A percentile compares a stretch with the other conserved stretches of the same genome.
Conservation (phyloP, 2,888 invertebrate species). For the Cotesia congregata region DNA sequence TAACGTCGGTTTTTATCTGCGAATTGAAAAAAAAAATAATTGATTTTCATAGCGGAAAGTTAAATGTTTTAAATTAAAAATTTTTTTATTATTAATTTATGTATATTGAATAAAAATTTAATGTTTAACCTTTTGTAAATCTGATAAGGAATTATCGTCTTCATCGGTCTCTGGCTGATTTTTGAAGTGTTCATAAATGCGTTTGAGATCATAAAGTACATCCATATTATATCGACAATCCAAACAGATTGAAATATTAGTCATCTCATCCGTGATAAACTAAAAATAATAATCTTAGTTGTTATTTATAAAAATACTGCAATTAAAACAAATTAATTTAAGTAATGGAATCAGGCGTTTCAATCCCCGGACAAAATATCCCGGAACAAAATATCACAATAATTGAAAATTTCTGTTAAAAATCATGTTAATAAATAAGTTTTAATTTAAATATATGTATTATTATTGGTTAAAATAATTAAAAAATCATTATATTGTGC, state of each 20-base stretch:
- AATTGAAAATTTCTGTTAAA: too few species aligned
- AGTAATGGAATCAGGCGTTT: too few species aligned
- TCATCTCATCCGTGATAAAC: constrained; percentile 34
- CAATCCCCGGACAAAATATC: too few species aligned
- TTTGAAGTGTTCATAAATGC: constrained; percentile 49
- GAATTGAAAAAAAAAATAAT: constrained; percentile 21
- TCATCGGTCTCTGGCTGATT: neutral
- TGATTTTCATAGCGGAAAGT: neutral
- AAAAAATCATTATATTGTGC: too few species aligned
- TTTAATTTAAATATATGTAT: too few species aligned
- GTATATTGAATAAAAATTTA: neutral
- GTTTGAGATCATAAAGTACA: constrained; percentile 60
- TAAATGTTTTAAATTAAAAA: neutral
- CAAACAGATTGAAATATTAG: constrained; percentile 57
- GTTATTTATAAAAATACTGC: neutral
- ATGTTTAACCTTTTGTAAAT: constrained; percentile 57
- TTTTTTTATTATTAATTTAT: neutral
- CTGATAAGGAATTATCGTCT: constrained; percentile 39
- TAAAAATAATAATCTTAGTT: constrained; percentile 17
- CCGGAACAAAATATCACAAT: too few species aligned
- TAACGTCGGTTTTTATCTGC: constrained; percentile 60
- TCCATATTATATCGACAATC: constrained; percentile 64
- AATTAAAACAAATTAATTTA: too few species aligned
- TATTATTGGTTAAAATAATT: too few species aligned
- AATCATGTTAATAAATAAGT: too few species aligned